Evolutionary conservation across 2,113 vertebrate genomes (phyloP), one percentile per base, ranked within the genome.

Genomic region (Tretioscincus oriximinensis): DNA sequence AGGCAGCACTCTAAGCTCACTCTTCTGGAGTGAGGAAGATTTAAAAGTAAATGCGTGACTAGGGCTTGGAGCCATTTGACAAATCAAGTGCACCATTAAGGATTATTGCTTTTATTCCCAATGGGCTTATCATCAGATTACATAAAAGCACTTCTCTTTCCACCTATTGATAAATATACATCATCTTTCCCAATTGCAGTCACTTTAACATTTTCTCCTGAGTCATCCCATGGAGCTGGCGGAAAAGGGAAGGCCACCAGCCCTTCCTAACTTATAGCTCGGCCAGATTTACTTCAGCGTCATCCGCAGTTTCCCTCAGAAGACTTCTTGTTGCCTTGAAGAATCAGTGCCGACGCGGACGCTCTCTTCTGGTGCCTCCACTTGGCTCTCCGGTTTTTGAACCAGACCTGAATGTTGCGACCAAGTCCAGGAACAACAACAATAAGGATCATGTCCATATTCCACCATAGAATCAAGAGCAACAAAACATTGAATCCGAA

Each of bases 301-400:
- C 60, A 0, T 78, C 75, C 92, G 18, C 77, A 76, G 78, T 68
- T 76, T 31, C 87, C 83, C 63, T 84, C 31, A 0, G 85, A 5
- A 61, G 84, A 49, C 73, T 92, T 90, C 87, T 84, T 81, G 77
- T 86, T 2, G 51, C 88, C 87, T 0, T 92, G 90, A 0, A 94
- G 90, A 65, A 91, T 4, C 75, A 90, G 87, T 0, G 92, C 81
- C 0, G 95, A 92, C 0, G 88, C 82, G 0, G 95, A 93, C 0
- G 95, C 90, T 81, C 98, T 96, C 92, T 98, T 99, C 92, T 99
- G 98, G 29, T 99, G 97, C 82, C 98, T 95, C 98, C 98, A 99
- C 91, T 99, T 99, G 54, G 98, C 98, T 86, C 98, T 95, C 41
- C 98, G 96, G 76, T 99, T 99, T 92, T 99, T 99, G 93, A 99